Evolutionary conservation across 2,888 invertebrate genomes (phyloP).

Genomic region (Acrobasis suavella): DNA sequence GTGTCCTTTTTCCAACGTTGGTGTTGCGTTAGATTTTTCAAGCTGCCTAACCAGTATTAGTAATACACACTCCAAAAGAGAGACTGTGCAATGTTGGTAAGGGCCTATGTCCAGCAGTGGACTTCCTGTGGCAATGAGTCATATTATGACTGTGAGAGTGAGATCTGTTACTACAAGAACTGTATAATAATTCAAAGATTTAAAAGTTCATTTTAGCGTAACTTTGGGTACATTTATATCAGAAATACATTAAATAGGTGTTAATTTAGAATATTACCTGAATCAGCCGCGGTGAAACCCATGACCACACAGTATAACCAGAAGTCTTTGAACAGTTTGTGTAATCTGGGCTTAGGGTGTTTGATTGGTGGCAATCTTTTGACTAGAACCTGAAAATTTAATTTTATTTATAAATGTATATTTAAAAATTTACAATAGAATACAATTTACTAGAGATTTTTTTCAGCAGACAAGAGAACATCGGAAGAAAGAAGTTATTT

Average conservation of each 20-base stretch:
- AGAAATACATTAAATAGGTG: conserved; percentile 26
- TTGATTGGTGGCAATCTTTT: conserved; percentile 94
- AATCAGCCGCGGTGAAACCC: conserved; percentile 95
- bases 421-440: no score
- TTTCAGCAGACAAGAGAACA: no score
- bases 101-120: no score
- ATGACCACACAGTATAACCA: conserved; percentile 99
- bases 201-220: conserved; percentile 35
- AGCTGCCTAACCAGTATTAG: no score
- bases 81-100: no score
- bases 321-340: conserved; percentile 99
- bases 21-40: no score
- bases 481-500: no score
- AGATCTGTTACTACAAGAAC: conserved; percentile 10
- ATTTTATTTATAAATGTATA: no score
- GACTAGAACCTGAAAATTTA: conserved; percentile 82
- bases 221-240: conserved; percentile 33
- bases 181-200: conserved; percentile 7
- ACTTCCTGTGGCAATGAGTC: no score
- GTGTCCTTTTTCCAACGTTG: no score
- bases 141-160: background rate
- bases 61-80: no score
- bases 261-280: conserved; percentile 66
- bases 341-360: conserved; percentile 94
- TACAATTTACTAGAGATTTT: no score